Conservation (phyloP, 2,888 invertebrate species). For the Pyrochroa serraticornis region DNA sequence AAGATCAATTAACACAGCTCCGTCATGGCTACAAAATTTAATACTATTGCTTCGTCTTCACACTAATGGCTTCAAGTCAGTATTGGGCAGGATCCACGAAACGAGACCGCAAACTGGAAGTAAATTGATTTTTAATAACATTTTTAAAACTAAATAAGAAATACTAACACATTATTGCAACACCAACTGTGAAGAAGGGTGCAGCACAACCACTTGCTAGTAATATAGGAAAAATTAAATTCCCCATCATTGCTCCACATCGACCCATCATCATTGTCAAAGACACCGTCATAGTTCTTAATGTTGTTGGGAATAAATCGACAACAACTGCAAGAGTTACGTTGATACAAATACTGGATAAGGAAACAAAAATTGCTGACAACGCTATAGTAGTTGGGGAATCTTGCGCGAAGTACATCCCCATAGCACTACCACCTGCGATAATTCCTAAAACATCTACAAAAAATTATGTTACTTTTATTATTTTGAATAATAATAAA, state of each 20-base stretch:
- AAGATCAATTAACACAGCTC: too few species aligned
- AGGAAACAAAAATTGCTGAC: conserved; percentile 63
- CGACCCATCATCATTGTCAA: conserved; percentile 74
- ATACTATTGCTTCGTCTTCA: conserved; percentile 12
- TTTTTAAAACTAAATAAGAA: neutral
- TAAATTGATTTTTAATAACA: conserved; percentile 6
- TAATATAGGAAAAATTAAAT: conserved; percentile 72
- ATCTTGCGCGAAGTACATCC: conserved; percentile 52
- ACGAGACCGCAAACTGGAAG: conserved; percentile 43
- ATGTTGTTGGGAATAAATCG: conserved; percentile 69
- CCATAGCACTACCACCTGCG: conserved; percentile 17
- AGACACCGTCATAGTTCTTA: conserved; percentile 75
- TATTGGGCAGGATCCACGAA: conserved; percentile 43
- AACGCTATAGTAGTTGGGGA: conserved; percentile 51
- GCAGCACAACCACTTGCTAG: conserved; percentile 72
- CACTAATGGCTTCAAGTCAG: conserved; percentile 46
- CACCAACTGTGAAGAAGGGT: conserved; percentile 72
- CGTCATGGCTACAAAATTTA: neutral
- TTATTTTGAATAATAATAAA: neutral
- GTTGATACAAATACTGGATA: conserved; percentile 65
- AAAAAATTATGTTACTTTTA: conserved; percentile 6
- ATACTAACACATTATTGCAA: conserved; percentile 65
- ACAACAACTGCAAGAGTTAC: conserved; percentile 69
- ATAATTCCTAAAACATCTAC: conserved; percentile 24
- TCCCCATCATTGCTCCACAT: conserved; percentile 73